Evolutionary conservation across 2,888 invertebrate genomes (phyloP), one percentile per base, ranked within the genome.

Genomic region (Protonemura montana): DNA sequence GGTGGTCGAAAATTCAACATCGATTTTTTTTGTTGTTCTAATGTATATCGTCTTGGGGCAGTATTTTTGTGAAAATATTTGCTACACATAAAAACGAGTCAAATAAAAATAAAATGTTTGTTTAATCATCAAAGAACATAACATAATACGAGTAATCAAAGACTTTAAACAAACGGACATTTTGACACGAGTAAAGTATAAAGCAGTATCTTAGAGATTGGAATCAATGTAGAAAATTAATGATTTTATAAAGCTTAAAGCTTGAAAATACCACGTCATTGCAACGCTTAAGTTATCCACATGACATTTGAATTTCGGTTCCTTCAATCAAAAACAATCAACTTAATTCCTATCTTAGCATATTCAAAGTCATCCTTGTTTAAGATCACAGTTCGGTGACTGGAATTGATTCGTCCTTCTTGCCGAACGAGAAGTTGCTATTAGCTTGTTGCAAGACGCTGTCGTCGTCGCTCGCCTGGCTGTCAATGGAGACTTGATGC

Each of bases 371-470:
- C 13, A 78, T 26, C 28, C 26, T 5, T 1, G 27, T 78, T 10
- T 2, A 13, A 13, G 30, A 80, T 85, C 85, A 87, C 41, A 87
- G 85, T 21, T 87, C 87, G n/a, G 87, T 87, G 82, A 30, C 84
- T 10, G 81, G 86, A 59, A 76, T 82, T 16, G 84, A 76, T 16
- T 86, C 80, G 16, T 35, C 26, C 29, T 85, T 81, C 76, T 35
- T 28, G 7, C 42, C 35, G 59, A 85, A 86, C 29, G 80, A 27
- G 82, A 86, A 86, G 27, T 86, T 86, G 16, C 59, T 83, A n/a
- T 87, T 85, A 28, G 21, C 83, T 5, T 27, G 81, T 26, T 80
- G 82, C 6, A 1, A 13, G 26, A 7, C 25, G 35, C 42, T 27
- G 16, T 82, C 59, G 28, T 41, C 59, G 76, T 78, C 30, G 25